Evolutionary conservation across 2,797 vertebrate genomes (phyloP).

Genomic region (Decapterus maruadsi): DNA sequence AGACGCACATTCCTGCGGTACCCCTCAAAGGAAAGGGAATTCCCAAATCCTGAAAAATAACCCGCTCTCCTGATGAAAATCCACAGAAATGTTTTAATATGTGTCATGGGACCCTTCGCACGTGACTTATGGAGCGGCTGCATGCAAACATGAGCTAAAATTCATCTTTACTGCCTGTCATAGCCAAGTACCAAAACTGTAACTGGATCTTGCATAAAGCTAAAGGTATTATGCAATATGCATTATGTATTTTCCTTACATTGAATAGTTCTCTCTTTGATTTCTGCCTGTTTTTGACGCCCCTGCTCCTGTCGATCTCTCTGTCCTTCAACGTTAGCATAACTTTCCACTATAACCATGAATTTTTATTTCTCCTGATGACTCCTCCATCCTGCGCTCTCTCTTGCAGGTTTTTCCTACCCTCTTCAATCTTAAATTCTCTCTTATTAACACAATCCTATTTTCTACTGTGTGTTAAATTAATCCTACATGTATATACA

Average conservation of each 20-base stretch:
- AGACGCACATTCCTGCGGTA: constrained; percentile 90
- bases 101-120: constrained; percentile 68
- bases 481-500: too few species aligned
- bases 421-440: background rate
- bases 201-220: constrained; percentile 54
- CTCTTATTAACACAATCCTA: background rate
- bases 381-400: background rate
- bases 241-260: constrained; percentile 51
- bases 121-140: constrained; percentile 54
- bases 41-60: constrained; percentile 82
- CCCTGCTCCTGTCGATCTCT: constrained; percentile 32
- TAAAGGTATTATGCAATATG: constrained; percentile 44
- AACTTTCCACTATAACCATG: constrained; percentile 2
- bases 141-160: constrained; percentile 49
- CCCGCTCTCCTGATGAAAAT: constrained; percentile 78
- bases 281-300: constrained; percentile 26
- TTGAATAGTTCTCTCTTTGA: constrained; percentile 33
- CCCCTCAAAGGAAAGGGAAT: constrained; percentile 87
- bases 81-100: constrained; percentile 82
- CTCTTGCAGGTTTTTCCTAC: background rate
- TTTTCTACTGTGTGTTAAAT: background rate
- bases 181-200: constrained; percentile 43
- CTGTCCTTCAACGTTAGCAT: constrained; percentile 51
- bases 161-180: constrained; percentile 56
- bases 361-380: background rate